A percentile compares a stretch with the other conserved stretches of the same genome.
phyloP scores from a whole-genome alignment of 2,797 vertebrate species.

The Decapterus maruadsi region DNA sequence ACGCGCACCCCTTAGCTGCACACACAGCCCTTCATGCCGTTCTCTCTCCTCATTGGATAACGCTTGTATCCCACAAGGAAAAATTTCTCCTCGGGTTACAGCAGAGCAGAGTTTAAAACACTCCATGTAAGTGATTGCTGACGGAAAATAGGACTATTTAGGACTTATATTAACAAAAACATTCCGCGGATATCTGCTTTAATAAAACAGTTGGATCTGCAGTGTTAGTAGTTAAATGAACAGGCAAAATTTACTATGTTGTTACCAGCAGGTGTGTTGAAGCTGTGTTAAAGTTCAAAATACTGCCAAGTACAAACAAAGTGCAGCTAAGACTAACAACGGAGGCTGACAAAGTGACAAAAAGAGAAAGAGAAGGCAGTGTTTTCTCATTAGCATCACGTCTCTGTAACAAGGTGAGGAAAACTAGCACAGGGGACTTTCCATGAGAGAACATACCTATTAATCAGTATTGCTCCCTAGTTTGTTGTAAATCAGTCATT shows the following conservation, averaged over 20 bases:
- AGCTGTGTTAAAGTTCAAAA: slow-evolving; percentile 21
- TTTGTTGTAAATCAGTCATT: slow-evolving; percentile 83
- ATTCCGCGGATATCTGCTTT: no score
- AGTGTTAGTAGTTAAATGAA: not conserved
- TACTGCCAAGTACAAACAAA: not conserved
- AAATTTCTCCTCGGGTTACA: no score
- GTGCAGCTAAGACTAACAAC: not conserved
- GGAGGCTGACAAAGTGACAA: slow-evolving; percentile 5
- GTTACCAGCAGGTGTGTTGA: slow-evolving; percentile 1
- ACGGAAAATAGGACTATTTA: no score
- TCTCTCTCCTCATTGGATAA: no score
- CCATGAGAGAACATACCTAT: slow-evolving; percentile 78
- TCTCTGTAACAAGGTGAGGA: slow-evolving; percentile 55
- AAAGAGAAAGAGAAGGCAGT: not conserved
- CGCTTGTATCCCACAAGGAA: no score
- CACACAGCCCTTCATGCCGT: no score
- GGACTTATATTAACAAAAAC: no score
- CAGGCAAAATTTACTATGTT: not conserved
- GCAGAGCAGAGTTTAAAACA: no score
- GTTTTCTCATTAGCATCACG: slow-evolving; percentile 60
- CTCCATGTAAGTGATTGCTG: no score
- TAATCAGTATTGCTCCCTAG: slow-evolving; percentile 81
- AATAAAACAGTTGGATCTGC: not conserved
- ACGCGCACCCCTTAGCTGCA: no score
- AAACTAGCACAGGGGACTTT: slow-evolving; percentile 68